phyloP scores from a whole-genome alignment of 2,113 vertebrate species.

The Ptilorrhoa leucosticta region DNA sequence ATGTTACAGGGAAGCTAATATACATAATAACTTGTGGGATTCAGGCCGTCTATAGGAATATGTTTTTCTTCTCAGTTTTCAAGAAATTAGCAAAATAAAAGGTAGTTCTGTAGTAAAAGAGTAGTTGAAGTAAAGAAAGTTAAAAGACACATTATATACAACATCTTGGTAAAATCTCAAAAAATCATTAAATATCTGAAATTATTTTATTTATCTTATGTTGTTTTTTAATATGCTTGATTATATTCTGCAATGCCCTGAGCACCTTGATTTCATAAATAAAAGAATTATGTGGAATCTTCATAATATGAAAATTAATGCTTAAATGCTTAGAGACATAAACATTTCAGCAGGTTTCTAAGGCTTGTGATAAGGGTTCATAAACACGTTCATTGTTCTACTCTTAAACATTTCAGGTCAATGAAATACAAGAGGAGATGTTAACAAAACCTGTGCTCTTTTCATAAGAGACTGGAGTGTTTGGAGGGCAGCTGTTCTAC shows the following conservation, averaged over 20 bases:
- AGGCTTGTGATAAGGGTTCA: background rate
- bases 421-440: background rate
- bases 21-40: background rate
- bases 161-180: background rate
- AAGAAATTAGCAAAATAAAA: background rate
- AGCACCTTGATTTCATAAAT: constrained; percentile 41
- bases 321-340: constrained; percentile 10
- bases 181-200: background rate
- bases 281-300: background rate
- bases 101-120: background rate
- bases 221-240: constrained; percentile 15
- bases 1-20: background rate
- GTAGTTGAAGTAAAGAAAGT: background rate
- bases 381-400: background rate
- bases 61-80: background rate
- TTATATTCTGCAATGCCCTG: constrained; percentile 9
- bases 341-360: background rate
- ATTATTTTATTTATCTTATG: constrained; percentile 11
- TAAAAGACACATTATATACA: background rate
- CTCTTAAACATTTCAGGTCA: background rate
- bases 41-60: background rate
- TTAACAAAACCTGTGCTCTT: constrained; percentile 12
- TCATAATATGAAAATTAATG: constrained; percentile 31
- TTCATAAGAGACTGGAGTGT: background rate
- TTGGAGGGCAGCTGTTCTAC: background rate